Base-by-base conservation (phyloP, 2,113 vertebrate genomes). In the Alosa alosa region DNA sequence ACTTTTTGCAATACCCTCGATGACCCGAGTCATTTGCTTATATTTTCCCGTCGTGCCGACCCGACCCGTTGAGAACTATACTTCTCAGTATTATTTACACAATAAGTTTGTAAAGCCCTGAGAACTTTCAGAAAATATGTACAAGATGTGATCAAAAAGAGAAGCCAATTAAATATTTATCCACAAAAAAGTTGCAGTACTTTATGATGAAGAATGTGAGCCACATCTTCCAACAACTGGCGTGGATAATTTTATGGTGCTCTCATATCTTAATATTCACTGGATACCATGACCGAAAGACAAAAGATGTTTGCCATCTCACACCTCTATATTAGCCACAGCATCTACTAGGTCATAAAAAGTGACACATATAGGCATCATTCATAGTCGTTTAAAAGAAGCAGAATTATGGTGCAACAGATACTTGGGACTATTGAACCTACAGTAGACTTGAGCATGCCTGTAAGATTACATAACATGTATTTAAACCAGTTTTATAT, bases 391-490 rank as follows among this genome's bases (percentile, higher is more conserved):
- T 49, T 20, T 55, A 68, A 25, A 11, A 68, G 31, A 13, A 36
- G 17, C 25, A 41, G 31, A 41, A 4, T 78, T 15, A 41, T 39
- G 31, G 11, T 25, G 60, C 60, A 64, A n/a, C 3, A 36, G 72
- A 15, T 15, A 78, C 0, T 60, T 39, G 36, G 13, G 72, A 31
- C 20, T 39, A 15, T 17, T 39, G 36, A 78, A 78, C 72, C 31
- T 15, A n/a, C 20, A 7, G 60, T 6, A n/a, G 60, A 64, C 1
- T 64, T n/a, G 4, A 64, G 60, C n/a, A 36, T 18, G 68, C 39
- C 68, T 75, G 72, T 78, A 78, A 78, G 10, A 78, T 78, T 78
- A 41, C 72, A 78, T 39, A 41, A 78, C 72, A 3, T 72, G 64
- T 36, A 36, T 78, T 78, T 78, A 78, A 13, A 13, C 31, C 72